Evolutionary conservation across 2,113 vertebrate species (phyloP).

Genomic region (Parus major): DNA sequence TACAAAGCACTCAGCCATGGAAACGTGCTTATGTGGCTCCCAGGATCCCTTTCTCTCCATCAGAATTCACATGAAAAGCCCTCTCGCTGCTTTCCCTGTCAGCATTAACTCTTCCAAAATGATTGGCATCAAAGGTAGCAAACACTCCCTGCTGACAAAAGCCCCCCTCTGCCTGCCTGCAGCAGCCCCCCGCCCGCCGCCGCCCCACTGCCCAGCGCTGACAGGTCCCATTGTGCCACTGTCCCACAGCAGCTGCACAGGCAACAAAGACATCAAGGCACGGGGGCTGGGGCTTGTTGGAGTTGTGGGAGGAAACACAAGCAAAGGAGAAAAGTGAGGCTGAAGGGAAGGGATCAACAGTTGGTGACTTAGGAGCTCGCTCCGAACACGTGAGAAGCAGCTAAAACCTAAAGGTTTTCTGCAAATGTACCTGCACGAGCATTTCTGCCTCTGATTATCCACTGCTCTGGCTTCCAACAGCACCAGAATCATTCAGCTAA

Average conservation of each 20-base stretch:
- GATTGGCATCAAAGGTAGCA: slow-evolving; percentile 41
- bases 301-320: slow-evolving; percentile 16
- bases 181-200: neutral
- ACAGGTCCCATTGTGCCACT: neutral
- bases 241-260: neutral
- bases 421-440: neutral
- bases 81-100: neutral
- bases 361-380: rapidly evolving
- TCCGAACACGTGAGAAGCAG: neutral
- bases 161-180: neutral
- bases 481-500: neutral
- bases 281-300: neutral
- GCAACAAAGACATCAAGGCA: slow-evolving; percentile 22
- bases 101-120: slow-evolving; percentile 18
- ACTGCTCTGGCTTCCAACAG: neutral
- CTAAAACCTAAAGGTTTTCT: neutral
- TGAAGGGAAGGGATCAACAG: slow-evolving; percentile 13
- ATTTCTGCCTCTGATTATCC: slow-evolving; percentile 10
- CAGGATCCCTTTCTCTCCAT: neutral
- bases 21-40: neutral
- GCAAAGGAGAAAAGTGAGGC: neutral
- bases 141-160: slow-evolving; percentile 29
- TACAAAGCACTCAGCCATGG: neutral
- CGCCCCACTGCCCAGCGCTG: neutral
- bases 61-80: slow-evolving; percentile 32